These are phyloP conservation scores for Bombus vancouverensis DNA, from an alignment of 1,140 invertebrate genomes.

Conservation along the genomic window DNA sequence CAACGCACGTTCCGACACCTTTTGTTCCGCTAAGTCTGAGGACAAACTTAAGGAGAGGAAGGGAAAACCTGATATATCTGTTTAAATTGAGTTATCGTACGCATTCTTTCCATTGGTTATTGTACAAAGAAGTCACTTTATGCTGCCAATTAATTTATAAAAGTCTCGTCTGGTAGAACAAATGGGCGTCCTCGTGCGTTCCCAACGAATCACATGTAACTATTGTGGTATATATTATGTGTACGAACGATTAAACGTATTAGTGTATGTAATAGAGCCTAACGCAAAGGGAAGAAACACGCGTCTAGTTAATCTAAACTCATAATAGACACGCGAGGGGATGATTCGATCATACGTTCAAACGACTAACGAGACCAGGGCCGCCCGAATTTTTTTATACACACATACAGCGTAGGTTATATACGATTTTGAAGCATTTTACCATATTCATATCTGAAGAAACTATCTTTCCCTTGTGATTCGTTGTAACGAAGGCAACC, in stretches of 20 bases:
- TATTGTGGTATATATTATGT: conserved; percentile 38
- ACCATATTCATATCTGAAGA: background rate
- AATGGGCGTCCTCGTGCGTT: background rate
- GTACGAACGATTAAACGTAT: conserved; percentile 47
- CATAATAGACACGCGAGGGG: background rate
- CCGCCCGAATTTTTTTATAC: conserved; percentile 49
- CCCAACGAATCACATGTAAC: background rate
- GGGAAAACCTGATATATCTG: background rate
- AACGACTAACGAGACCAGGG: background rate
- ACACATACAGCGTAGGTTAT: conserved; percentile 7
- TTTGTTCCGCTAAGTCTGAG: background rate
- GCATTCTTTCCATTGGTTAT: background rate
- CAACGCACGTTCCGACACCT: conserved; percentile 31
- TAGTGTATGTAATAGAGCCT: conserved; percentile 49
- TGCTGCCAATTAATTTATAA: background rate
- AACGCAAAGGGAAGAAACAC: conserved; percentile 23
- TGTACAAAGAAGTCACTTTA: background rate
- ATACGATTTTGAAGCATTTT: conserved; percentile 49
- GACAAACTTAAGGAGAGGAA: background rate
- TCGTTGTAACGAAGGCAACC: background rate
- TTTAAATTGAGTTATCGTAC: too few relatives aligned
- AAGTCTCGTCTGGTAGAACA: background rate
- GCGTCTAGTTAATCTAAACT: conserved; percentile 12
- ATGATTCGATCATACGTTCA: background rate
- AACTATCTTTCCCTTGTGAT: background rate